phyloP scores from a whole-genome alignment of 2,888 invertebrate genomes.

The Melitaea athalia region DNA sequence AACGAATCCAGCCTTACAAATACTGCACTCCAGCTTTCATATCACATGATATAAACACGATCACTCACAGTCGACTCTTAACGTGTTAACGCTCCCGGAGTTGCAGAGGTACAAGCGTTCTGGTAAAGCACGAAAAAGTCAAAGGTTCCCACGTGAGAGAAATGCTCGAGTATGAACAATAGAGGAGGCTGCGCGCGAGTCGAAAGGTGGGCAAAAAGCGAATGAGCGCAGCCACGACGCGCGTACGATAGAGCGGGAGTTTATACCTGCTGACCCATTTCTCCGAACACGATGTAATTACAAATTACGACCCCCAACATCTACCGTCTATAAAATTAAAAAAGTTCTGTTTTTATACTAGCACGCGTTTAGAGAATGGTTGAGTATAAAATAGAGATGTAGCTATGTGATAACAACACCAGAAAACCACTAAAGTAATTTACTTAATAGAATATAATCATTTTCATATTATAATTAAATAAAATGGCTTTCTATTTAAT shows the following conservation, averaged over 20 bases:
- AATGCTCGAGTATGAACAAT: constrained; percentile 72
- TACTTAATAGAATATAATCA: not conserved
- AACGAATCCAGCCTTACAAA: constrained; percentile 53
- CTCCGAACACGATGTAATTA: constrained; percentile 37
- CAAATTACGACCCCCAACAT: constrained; percentile 18
- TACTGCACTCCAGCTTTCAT: constrained; percentile 61
- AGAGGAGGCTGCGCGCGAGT: constrained; percentile 76
- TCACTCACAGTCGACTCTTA: constrained; percentile 48
- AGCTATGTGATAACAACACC: not conserved
- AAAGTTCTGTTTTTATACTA: not conserved
- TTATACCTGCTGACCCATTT: constrained; percentile 79
- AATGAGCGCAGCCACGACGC: constrained; percentile 64
- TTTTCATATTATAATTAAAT: not conserved
- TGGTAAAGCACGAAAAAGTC: constrained; percentile 70
- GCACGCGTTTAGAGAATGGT: not conserved
- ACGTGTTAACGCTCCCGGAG: constrained; percentile 61
- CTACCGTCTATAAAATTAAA: not conserved
- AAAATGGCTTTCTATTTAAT: constrained; percentile 13
- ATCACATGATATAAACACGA: constrained; percentile 53
- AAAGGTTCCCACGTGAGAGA: constrained; percentile 78
- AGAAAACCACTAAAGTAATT: constrained; percentile 6
- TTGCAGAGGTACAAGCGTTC: constrained; percentile 58
- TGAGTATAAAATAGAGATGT: not conserved
- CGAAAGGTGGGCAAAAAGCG: constrained; percentile 81
- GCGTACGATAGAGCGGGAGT: constrained; percentile 46